phyloP scores from a whole-genome alignment of 2,113 vertebrate species.

The Cebidichthys violaceus region DNA sequence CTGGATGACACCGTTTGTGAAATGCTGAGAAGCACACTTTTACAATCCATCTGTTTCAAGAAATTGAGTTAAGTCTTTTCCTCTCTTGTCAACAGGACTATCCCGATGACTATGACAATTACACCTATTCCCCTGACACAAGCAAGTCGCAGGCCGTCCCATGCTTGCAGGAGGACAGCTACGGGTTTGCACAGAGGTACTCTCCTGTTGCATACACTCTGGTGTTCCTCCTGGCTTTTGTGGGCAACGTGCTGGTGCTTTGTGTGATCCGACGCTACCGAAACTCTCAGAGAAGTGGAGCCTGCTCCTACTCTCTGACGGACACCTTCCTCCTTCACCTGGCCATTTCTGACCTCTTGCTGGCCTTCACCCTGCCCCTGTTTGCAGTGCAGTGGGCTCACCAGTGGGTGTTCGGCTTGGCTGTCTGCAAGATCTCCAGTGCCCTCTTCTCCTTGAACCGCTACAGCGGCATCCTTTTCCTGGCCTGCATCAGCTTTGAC shows the following conservation, averaged over 20 bases:
- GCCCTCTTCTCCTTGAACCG: constrained; percentile 85
- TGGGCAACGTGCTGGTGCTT: constrained; percentile 88
- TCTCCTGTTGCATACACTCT: constrained; percentile 76
- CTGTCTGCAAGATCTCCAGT: constrained; percentile 83
- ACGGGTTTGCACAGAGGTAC: constrained; percentile 71
- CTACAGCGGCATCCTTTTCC: constrained; percentile 86
- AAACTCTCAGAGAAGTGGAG: constrained; percentile 67
- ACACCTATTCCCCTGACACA: rapidly evolving
- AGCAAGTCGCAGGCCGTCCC: constrained; percentile 5
- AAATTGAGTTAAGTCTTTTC: constrained; percentile 8
- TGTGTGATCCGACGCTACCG: constrained; percentile 84
- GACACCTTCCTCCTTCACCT: constrained; percentile 92
- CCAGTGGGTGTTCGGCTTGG: constrained; percentile 83
- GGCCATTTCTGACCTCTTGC: constrained; percentile 88
- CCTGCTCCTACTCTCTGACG: constrained; percentile 83
- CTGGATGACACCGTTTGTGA: background rate
- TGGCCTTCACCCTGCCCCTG: constrained; percentile 88
- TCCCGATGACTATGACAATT: constrained; percentile 9
- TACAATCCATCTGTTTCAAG: background rate
- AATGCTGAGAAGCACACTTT: constrained; percentile 7
- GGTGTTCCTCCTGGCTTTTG: constrained; percentile 80
- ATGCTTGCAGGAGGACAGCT: constrained; percentile 58
- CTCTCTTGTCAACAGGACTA: background rate
- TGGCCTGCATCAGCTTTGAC: constrained; percentile 88
- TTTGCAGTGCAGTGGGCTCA: constrained; percentile 83